These are phyloP conservation scores for Catocala sponsa DNA, from an alignment of 2,888 invertebrate genomes.

Conservation along the genomic window DNA sequence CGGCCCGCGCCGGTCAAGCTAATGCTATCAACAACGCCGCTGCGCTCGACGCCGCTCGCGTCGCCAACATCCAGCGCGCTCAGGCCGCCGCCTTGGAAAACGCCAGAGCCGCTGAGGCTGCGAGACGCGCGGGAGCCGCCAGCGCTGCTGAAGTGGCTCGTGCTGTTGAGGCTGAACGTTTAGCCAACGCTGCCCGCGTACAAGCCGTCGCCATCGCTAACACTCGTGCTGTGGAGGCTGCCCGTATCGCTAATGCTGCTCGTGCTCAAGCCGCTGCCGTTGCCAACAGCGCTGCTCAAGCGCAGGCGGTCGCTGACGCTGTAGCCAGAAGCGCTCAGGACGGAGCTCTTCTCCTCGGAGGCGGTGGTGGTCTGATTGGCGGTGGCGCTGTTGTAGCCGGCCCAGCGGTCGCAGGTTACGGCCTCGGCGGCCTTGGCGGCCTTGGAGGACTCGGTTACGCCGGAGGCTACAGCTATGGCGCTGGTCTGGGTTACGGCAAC, in stretches of 20 bases:
- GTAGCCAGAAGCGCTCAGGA: slow-evolving; percentile 69
- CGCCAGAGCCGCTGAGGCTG: slow-evolving; percentile 79
- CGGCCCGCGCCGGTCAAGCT: slow-evolving; percentile 76
- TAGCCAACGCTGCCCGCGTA: slow-evolving; percentile 79
- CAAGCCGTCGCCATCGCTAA: slow-evolving; percentile 81
- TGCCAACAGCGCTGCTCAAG: slow-evolving; percentile 44
- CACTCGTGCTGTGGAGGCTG: slow-evolving; percentile 79
- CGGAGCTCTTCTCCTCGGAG: slow-evolving; percentile 71
- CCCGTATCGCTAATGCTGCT: slow-evolving; percentile 72
- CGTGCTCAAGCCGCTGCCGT: slow-evolving; percentile 54
- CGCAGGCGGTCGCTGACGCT: slow-evolving; percentile 58
- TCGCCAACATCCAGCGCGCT: slow-evolving; percentile 79
- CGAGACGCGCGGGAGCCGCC: slow-evolving; percentile 64
- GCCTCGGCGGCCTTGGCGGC: slow-evolving; percentile 19
- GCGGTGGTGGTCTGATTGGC: slow-evolving; percentile 40
- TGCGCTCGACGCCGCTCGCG: slow-evolving; percentile 77
- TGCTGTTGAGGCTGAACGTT: slow-evolving; percentile 56
- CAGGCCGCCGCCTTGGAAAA: slow-evolving; percentile 83
- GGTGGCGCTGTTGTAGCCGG: slow-evolving; percentile 41
- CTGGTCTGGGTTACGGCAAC: slow-evolving; percentile 36
- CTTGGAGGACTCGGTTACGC: slow-evolving; percentile 26
- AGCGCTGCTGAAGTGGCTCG: slow-evolving; percentile 55
- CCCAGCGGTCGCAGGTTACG: slow-evolving; percentile 42
- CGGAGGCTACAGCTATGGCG: slow-evolving; percentile 28
- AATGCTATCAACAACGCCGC: slow-evolving; percentile 81